phyloP scores from a whole-genome alignment of 2,888 invertebrate genomes.

The Acrobeloides nanus region DNA sequence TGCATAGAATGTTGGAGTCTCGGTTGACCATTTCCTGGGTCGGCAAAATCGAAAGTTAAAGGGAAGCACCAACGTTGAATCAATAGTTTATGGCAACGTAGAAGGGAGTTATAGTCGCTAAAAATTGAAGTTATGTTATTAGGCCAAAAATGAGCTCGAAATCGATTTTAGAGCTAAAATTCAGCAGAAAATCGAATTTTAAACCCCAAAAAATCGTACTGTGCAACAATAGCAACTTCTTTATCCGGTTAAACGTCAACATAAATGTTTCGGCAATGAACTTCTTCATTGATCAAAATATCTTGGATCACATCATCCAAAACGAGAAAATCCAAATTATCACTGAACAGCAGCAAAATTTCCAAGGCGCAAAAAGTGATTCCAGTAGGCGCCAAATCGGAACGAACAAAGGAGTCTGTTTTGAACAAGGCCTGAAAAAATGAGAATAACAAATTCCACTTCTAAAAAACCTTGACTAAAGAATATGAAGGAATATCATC shows the following conservation, averaged over 20 bases:
- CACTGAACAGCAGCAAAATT: conserved; percentile 38
- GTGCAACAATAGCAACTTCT: conserved; percentile 24
- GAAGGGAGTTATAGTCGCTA: conserved; percentile 22
- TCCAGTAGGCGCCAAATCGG: conserved; percentile 35
- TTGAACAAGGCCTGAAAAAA: conserved; percentile 24
- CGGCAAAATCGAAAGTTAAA: conserved; percentile 28
- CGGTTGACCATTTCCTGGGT: too few species aligned
- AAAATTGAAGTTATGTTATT: not conserved
- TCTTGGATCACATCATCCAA: conserved; percentile 43
- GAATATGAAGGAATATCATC: conserved; percentile 3
- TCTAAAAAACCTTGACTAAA: not conserved
- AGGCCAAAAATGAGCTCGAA: not conserved
- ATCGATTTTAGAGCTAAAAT: conserved; percentile 2
- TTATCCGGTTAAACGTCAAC: conserved; percentile 32
- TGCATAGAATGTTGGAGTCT: too few species aligned
- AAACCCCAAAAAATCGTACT: conserved; percentile 13
- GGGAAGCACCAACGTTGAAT: conserved; percentile 35
- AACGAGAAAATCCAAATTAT: conserved; percentile 44
- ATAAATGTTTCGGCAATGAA: conserved; percentile 37
- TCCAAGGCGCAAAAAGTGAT: conserved; percentile 37
- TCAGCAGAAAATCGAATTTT: too few species aligned
- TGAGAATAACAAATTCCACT: too few species aligned
- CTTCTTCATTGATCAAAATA: conserved; percentile 42
- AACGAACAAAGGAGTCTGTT: conserved; percentile 28
- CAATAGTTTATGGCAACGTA: conserved; percentile 24